These are phyloP conservation scores for Brachycybe producta DNA, from an alignment of 2,888 invertebrate genomes.

Conservation along the genomic window DNA sequence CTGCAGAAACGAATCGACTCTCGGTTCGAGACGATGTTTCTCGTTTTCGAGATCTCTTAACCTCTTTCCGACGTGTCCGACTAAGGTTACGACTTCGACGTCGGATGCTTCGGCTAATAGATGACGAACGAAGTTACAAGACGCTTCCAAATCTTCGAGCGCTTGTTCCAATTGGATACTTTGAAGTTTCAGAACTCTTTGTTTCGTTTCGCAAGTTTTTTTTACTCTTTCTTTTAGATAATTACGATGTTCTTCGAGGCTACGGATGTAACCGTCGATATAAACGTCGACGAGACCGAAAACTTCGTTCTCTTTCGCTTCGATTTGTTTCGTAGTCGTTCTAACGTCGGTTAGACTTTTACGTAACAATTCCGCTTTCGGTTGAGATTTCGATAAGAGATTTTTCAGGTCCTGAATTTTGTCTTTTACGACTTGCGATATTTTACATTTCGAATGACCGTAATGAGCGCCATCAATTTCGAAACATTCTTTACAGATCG, in stretches of 20 bases:
- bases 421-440: slow-evolving; percentile 8
- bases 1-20: not conserved
- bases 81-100: slow-evolving; percentile 12
- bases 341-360: too few species aligned
- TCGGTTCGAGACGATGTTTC: not conserved
- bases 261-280: slow-evolving; percentile 42
- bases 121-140: slow-evolving; percentile 1
- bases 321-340: too few species aligned
- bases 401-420: not conserved
- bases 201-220: slow-evolving; percentile 11
- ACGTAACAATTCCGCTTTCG: too few species aligned
- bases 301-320: too few species aligned
- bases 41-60: slow-evolving; percentile 5
- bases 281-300: not conserved
- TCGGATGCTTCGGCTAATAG: slow-evolving; percentile 7
- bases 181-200: slow-evolving; percentile 4
- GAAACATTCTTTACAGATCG: slow-evolving; percentile 11
- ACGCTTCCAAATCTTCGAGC: slow-evolving; percentile 11
- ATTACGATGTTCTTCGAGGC: slow-evolving; percentile 47
- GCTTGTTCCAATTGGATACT: slow-evolving; percentile 16
- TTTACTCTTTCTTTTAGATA: slow-evolving; percentile 40
- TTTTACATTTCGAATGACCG: slow-evolving; percentile 10
- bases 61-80: slow-evolving; percentile 7
- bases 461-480: slow-evolving; percentile 1
- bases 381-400: too few species aligned